Percentiles rank a stretch among this genome's conserved stretches.
Conservation (phyloP, 1,140 invertebrate genomes). For the Nixonia krombeini region DNA sequence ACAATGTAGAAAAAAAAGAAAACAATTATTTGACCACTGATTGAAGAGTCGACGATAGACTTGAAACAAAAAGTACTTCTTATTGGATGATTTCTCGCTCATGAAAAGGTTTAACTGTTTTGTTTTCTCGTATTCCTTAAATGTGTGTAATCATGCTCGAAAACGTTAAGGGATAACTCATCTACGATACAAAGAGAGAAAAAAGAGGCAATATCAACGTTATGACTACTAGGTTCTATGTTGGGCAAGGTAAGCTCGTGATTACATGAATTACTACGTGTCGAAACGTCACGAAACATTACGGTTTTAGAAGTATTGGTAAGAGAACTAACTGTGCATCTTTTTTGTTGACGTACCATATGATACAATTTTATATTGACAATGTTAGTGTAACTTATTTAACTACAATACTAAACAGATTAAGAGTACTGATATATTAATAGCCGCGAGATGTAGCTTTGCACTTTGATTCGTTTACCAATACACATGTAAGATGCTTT, state of each 20-base stretch:
- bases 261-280: no score
- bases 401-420: no score
- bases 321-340: no score
- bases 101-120: background rate
- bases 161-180: slow-evolving; percentile 45
- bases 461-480: no score
- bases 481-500: background rate
- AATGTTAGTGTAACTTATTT: no score
- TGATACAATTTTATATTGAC: no score
- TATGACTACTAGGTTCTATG: slow-evolving; percentile 58
- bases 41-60: slow-evolving; percentile 72
- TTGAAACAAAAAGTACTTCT: slow-evolving; percentile 41
- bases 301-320: no score
- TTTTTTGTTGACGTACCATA: no score
- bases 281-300: no score
- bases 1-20: slow-evolving; percentile 43
- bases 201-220: slow-evolving; percentile 40
- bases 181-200: slow-evolving; percentile 18
- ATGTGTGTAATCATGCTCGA: slow-evolving; percentile 59
- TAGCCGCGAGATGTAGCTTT: no score
- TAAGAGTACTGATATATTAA: no score
- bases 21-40: slow-evolving; percentile 56
- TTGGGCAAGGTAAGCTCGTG: slow-evolving; percentile 55
- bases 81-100: slow-evolving; percentile 12
- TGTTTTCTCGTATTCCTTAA: slow-evolving; percentile 38